Evolutionary conservation across 2,888 invertebrate species (phyloP), one percentile per base, ranked within the genome.

Genomic region (Diplazon laetatorius): DNA sequence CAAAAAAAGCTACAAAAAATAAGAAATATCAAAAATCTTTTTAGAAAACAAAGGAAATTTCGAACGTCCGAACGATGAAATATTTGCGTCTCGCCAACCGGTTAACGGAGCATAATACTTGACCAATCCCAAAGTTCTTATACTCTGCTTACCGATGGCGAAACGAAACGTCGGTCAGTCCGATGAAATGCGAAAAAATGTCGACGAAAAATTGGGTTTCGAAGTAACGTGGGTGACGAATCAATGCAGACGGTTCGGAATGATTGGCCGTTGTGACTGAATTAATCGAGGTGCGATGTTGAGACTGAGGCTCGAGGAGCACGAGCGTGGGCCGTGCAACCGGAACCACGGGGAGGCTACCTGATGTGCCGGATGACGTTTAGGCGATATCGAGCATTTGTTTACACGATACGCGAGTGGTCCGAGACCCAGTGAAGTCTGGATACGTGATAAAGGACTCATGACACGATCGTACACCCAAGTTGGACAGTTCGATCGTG

Each of bases 21-120:
- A 12, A 37, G n/a, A n/a, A n/a, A n/a, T n/a, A n/a, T n/a, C n/a
- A n/a, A n/a, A n/a, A n/a, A n/a, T n/a, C n/a, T n/a, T n/a, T n/a
- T n/a, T n/a, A n/a, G n/a, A n/a, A n/a, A n/a, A 2, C 30, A 30
- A 30, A 30, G 4, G 30, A 30, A 30, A 30, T 5, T 5, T 30
- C 30, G 30, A 30, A 5, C 30, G 30, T 5, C 30, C 2, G 30
- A 10, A 30, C 66, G 86, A 78, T 70, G 85, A 2, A 25, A 77
- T 77, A 12, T 66, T 77, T 46, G 84, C 83, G 68, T 65, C 84
- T 84, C 83, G 75, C 77, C 82, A 76, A 77, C 60, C 83, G 80
- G 74, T 87, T 88, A 89, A 87, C 83, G 78, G 85, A 86, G 89
- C 89, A 89, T 89, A 89, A 89, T 89, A 76, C 88, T 85, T 69